Evolutionary conservation across 2,113 vertebrate genomes (phyloP).

Genomic region (Bufo bufo): DNA sequence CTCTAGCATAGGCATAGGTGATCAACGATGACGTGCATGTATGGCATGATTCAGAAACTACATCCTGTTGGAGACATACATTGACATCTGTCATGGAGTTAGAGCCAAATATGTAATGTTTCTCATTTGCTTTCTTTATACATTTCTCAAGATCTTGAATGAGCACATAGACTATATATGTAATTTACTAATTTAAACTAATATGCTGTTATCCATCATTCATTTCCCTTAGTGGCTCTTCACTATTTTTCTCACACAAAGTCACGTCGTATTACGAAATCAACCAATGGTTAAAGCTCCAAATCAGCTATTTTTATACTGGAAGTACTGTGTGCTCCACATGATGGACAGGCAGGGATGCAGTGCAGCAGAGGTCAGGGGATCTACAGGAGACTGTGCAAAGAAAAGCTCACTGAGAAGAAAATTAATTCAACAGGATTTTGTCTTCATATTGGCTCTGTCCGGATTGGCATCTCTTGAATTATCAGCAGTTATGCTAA

Average conservation of each 20-base stretch:
- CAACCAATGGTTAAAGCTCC: neutral
- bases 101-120: no score
- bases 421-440: slow-evolving; percentile 8
- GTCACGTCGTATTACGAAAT: neutral
- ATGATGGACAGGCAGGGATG: slow-evolving; percentile 29
- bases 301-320: neutral
- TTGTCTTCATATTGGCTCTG: neutral
- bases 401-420: slow-evolving; percentile 31
- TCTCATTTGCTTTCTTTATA: no score
- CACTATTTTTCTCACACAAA: neutral
- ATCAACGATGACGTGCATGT: no score
- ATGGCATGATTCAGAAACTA: no score
- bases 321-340: neutral
- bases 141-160: no score
- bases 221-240: neutral
- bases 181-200: no score
- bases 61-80: no score
- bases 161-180: no score
- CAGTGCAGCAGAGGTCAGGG: slow-evolving; percentile 26
- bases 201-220: no score
- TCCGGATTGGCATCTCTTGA: neutral
- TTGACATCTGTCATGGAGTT: no score
- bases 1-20: no score
- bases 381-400: slow-evolving; percentile 11
- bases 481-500: neutral